Conservation (phyloP, 2,888 invertebrate species). For the Phengaris arion region DNA sequence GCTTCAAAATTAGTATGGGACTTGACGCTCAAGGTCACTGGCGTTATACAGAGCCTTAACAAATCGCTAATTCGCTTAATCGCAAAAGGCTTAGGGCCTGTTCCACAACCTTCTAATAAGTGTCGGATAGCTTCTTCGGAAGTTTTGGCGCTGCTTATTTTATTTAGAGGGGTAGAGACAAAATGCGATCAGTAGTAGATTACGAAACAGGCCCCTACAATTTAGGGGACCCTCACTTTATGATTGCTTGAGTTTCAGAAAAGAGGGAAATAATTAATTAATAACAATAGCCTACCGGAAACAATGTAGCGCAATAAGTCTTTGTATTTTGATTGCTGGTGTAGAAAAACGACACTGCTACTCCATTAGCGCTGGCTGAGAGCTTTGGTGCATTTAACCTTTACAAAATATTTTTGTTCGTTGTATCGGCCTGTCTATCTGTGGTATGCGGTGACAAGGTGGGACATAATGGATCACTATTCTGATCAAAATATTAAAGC, state of each 20-base stretch:
- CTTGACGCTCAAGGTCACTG: too few species aligned
- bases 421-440: not conserved
- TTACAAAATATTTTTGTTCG: constrained; percentile 13
- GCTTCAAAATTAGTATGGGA: too few species aligned
- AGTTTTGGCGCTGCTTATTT: too few species aligned
- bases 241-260: not conserved
- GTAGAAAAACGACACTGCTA: constrained; percentile 16
- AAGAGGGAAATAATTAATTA: constrained; percentile 8
- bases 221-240: not conserved
- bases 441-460: not conserved
- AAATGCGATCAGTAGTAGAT: too few species aligned
- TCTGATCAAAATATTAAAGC: not conserved
- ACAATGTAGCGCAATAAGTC: constrained; percentile 3
- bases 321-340: not conserved
- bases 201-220: too few species aligned
- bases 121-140: too few species aligned
- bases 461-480: not conserved
- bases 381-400: constrained; percentile 6
- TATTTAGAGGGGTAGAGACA: too few species aligned
- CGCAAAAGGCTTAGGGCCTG: too few species aligned
- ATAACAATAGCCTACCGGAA: not conserved
- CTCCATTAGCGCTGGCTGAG: constrained; percentile 13
- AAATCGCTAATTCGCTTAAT: too few species aligned
- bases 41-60: too few species aligned
- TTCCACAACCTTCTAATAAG: too few species aligned